Base-by-base conservation (phyloP, 2,888 invertebrate species). In the Heliconius cydno region DNA sequence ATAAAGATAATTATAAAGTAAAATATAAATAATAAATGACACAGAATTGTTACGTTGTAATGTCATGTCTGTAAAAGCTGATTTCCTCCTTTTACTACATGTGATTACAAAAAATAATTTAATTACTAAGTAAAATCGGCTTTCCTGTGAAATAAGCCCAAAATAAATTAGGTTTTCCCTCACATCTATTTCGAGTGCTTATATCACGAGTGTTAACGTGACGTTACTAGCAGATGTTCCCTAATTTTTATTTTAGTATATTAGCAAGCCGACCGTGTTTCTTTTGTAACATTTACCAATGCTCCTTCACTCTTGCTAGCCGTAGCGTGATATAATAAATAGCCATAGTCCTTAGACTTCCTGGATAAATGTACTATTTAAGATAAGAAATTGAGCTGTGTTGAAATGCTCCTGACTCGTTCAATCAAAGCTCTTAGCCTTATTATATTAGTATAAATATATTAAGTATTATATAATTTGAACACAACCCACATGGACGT, bases 151-250 rank as follows among this genome's bases (percentile, higher is more conserved):
- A 38, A n/a, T n/a, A 73, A 60, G 30, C 73, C 30, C n/a, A 73
- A 73, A 73, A 73, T 73, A 73, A 34, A 34, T 34, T 34, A 7
- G n/a, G n/a, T 34, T 57, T 72, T 72, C 15, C 57, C 57, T 13
- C 10, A 57, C 22, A 34, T 60, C 52, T 73, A 73, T 57, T 73
- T 73, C 57, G 34, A 34, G 57, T 30, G 72, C n/a, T 10, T 22
- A 30, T 12, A 10, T 15, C 6, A 1, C 0, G 19, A 60, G 3
- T n/a, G 60, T 1, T 52, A 19, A 30, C 19, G 13, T 57, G 52
- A 73, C 34, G 72, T 34, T 15, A 60, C 22, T 34, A n/a, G 22
- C 22, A 52, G n/a, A 57, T 34, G 38, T 41, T 41, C 38, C 41
- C 5, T 2, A 68, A n/a, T 68, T n/a, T 68, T 63, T 28, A 63